A percentile compares a stretch with the other conserved stretches of the same genome.
Conservation (phyloP, 2,113 vertebrate genomes). For the Triplophysa rosa region DNA sequence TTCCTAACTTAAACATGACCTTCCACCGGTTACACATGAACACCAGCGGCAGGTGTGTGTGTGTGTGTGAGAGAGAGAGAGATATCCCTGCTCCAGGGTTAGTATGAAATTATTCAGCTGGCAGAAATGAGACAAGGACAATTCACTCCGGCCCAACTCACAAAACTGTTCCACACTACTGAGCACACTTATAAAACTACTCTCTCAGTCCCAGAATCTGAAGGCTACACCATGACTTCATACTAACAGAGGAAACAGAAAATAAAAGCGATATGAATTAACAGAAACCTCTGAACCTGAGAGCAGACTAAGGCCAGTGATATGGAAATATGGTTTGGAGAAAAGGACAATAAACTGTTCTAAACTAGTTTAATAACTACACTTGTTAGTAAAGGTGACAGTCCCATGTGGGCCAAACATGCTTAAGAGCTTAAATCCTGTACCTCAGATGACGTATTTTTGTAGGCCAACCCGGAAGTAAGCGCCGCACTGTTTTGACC, state of each 20-base stretch:
- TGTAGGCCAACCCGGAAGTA: no score
- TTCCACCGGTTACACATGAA: not conserved
- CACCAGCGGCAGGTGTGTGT: not conserved
- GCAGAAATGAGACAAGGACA: slow-evolving; percentile 15
- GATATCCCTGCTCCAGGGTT: not conserved
- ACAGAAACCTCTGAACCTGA: no score
- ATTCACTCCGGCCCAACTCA: not conserved
- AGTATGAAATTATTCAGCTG: not conserved
- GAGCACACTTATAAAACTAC: not conserved
- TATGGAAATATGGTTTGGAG: no score
- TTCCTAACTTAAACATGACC: slow-evolving; percentile 7
- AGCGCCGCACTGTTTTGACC: no score
- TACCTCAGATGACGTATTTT: no score
- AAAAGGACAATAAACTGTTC: no score
- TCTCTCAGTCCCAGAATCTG: not conserved
- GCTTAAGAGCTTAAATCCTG: no score
- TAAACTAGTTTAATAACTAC: no score
- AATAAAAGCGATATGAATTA: not conserved
- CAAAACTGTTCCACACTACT: not conserved
- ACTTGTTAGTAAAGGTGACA: no score
- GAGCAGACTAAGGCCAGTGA: no score
- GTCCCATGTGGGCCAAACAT: no score
- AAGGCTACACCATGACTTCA: not conserved
- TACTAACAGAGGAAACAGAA: not conserved
- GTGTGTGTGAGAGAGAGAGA: not conserved